phyloP scores from a whole-genome alignment of 2,113 vertebrate genomes.

The Eurypyga helias region DNA sequence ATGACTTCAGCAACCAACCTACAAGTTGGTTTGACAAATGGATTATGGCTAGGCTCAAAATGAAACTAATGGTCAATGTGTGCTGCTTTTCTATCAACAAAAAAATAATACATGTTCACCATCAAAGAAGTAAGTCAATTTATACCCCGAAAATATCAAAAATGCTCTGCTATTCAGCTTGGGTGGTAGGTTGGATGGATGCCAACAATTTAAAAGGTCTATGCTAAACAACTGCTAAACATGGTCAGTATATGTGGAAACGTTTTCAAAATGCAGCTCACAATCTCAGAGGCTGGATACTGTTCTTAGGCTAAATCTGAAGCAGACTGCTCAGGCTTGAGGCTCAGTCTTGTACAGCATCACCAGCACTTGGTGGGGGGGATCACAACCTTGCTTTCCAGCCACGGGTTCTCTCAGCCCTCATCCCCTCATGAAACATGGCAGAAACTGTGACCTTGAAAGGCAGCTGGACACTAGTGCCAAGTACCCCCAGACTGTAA shows the following conservation, averaged over 20 bases:
- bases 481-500: not conserved
- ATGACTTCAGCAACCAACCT: not conserved
- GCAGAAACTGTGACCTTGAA: not conserved
- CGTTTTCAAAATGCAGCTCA: not conserved
- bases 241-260: not conserved
- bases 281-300: not conserved
- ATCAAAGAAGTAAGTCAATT: not conserved
- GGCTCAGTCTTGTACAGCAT: not conserved
- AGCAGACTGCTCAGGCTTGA: not conserved
- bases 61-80: not conserved
- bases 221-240: not conserved
- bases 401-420: not conserved
- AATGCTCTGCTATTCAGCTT: not conserved
- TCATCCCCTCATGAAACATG: not conserved
- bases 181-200: not conserved
- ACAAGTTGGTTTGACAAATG: not conserved
- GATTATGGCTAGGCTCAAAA: constrained; percentile 2
- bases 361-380: not conserved
- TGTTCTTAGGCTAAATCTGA: not conserved
- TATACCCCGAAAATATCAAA: not conserved
- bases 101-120: not conserved
- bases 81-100: not conserved
- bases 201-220: not conserved
- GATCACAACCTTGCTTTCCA: not conserved
- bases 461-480: not conserved